Conservation (phyloP, 1,140 invertebrate genomes). For the Artemia franciscana region DNA sequence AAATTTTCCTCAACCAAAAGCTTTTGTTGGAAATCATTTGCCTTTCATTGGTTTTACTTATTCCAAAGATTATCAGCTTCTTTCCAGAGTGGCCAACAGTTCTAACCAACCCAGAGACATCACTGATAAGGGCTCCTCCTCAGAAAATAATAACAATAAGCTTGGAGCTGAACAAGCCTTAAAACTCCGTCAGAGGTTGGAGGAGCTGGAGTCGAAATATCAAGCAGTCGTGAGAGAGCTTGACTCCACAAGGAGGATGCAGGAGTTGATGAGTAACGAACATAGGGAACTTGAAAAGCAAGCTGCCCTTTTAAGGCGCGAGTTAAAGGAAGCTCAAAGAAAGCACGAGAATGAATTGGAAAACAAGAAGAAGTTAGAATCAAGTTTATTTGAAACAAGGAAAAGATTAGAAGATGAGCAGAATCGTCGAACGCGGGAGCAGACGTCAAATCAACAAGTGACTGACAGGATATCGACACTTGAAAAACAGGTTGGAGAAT, state of each 20-base stretch:
- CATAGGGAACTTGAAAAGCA: slow-evolving; percentile 56
- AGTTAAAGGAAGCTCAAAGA: slow-evolving; percentile 62
- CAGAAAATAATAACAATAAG: neutral
- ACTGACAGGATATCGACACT: slow-evolving; percentile 56
- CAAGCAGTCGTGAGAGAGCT: slow-evolving; percentile 40
- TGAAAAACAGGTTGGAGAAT: slow-evolving; percentile 53
- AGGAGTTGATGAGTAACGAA: slow-evolving; percentile 47
- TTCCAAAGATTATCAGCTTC: slow-evolving; percentile 55
- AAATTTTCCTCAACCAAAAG: slow-evolving; percentile 81
- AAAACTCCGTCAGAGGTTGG: slow-evolving; percentile 36
- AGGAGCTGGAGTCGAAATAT: slow-evolving; percentile 46
- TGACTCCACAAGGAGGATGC: slow-evolving; percentile 42
- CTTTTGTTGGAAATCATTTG: slow-evolving; percentile 92
- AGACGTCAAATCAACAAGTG: slow-evolving; percentile 51
- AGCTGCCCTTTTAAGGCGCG: slow-evolving; percentile 56
- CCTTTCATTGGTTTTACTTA: slow-evolving; percentile 98
- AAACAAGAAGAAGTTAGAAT: slow-evolving; percentile 52
- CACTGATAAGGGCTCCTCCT: too few relatives aligned
- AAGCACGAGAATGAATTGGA: slow-evolving; percentile 70
- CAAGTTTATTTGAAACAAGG: slow-evolving; percentile 46
- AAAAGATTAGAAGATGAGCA: slow-evolving; percentile 70
- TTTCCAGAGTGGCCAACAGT: neutral
- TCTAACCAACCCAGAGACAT: too few relatives aligned
- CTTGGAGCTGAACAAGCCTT: slow-evolving; percentile 1
- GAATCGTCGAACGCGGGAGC: slow-evolving; percentile 51